These are phyloP conservation scores for Scomber colias DNA, from an alignment of 2,113 vertebrate species.

Conservation along the genomic window DNA sequence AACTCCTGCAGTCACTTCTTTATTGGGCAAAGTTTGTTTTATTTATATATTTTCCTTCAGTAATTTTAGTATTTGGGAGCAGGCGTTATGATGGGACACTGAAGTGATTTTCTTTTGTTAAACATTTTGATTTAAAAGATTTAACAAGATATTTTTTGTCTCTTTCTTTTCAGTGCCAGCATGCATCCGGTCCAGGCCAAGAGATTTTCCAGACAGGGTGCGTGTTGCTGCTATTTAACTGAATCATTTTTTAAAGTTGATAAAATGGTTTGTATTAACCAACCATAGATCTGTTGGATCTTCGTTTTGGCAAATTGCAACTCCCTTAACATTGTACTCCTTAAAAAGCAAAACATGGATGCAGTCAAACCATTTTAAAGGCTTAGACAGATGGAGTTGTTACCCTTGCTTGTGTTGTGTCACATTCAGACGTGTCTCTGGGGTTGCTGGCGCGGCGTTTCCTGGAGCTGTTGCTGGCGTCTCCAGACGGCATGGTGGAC, in stretches of 20 bases:
- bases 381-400: neutral
- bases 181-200: neutral
- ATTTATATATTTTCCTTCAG: neutral
- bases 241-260: no score
- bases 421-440: conserved; percentile 86
- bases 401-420: neutral
- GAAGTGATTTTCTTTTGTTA: neutral
- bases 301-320: no score
- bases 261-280: no score
- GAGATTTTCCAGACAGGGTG: conserved; percentile 12
- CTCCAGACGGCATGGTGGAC: conserved; percentile 89
- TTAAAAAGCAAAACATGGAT: neutral
- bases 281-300: no score
- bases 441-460: conserved; percentile 88
- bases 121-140: neutral
- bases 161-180: conserved; percentile 14
- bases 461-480: conserved; percentile 87
- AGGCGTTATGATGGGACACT: no score
- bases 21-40: no score
- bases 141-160: neutral
- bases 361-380: no score
- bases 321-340: neutral
- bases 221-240: neutral
- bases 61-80: neutral
- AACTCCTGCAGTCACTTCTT: no score